Percentiles rank a stretch among this genome's conserved stretches.
Evolutionary conservation across 2,797 vertebrate genomes (phyloP).

Genomic region (Rhynchonycteris naso): DNA sequence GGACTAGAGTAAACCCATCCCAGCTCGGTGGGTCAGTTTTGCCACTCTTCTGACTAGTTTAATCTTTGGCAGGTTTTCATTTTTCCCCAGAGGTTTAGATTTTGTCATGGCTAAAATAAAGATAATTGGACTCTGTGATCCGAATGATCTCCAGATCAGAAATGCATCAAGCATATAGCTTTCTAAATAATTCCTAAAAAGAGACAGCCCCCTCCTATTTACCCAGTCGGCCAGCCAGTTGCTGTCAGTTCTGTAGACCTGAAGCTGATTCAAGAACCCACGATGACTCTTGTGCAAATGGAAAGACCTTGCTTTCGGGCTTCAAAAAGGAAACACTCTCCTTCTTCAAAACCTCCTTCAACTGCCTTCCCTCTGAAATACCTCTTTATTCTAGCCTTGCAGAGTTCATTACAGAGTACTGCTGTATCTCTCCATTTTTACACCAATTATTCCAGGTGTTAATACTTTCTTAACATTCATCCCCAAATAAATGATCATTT

Average conservation of each 20-base stretch:
- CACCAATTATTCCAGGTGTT: background rate
- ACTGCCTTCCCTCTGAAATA: background rate
- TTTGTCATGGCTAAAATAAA: slow-evolving; percentile 21
- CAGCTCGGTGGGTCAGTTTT: background rate
- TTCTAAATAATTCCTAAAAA: background rate
- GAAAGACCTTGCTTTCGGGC: background rate
- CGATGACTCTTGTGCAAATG: background rate
- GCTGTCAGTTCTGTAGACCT: background rate
- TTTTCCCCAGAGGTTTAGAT: background rate
- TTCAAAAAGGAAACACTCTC: background rate
- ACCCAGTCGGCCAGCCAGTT: background rate
- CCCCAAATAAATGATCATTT: background rate
- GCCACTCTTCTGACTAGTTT: background rate
- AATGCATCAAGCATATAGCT: background rate
- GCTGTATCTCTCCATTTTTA: background rate
- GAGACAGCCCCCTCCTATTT: background rate
- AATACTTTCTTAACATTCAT: background rate
- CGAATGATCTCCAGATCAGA: background rate
- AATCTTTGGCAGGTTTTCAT: background rate
- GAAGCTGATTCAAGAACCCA: background rate
- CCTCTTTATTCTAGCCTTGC: background rate
- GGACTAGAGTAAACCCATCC: background rate
- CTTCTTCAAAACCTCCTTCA: background rate
- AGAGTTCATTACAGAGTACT: background rate
- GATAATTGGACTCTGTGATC: background rate